Percentiles rank a stretch among this genome's conserved stretches.
Conservation (phyloP, 2,888 invertebrate species). For the Habrosyne pyritoides region DNA sequence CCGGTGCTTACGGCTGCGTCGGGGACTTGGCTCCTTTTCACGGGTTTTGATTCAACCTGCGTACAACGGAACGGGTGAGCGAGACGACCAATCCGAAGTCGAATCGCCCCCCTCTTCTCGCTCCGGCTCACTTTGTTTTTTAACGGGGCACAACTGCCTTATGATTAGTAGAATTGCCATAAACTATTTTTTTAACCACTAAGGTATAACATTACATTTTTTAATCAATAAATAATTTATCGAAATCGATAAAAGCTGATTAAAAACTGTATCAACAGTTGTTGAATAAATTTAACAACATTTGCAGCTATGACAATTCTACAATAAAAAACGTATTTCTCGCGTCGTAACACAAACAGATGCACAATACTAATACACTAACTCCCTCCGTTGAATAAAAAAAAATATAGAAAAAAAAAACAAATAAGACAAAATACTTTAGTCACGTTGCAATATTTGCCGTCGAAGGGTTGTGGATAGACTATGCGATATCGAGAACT, state of each 20-base stretch:
- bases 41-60: constrained; percentile 82
- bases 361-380: constrained; percentile 80
- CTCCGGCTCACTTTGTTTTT: constrained; percentile 65
- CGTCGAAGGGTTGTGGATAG: constrained; percentile 80
- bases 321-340: constrained; percentile 30
- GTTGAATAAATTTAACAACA: not conserved
- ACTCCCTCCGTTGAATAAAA: constrained; percentile 68
- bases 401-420: constrained; percentile 43
- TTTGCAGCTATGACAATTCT: constrained; percentile 44
- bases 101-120: constrained; percentile 76
- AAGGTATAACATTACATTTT: too few species aligned
- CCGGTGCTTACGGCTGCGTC: constrained; percentile 15
- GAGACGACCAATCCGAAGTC: constrained; percentile 67
- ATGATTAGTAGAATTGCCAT: constrained; percentile 48
- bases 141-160: constrained; percentile 27
- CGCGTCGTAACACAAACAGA: constrained; percentile 73
- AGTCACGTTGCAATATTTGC: constrained; percentile 73
- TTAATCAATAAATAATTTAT: too few species aligned
- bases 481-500: constrained; percentile 51
- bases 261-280: too few species aligned
- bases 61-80: constrained; percentile 80
- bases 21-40: constrained; percentile 43
- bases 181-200: constrained; percentile 4
- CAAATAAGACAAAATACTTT: constrained; percentile 24
- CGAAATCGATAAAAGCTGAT: not conserved